Percentiles rank a stretch among this genome's conserved stretches.
Conservation (phyloP, 2,797 vertebrate genomes). For the Acropternis orthonyx region DNA sequence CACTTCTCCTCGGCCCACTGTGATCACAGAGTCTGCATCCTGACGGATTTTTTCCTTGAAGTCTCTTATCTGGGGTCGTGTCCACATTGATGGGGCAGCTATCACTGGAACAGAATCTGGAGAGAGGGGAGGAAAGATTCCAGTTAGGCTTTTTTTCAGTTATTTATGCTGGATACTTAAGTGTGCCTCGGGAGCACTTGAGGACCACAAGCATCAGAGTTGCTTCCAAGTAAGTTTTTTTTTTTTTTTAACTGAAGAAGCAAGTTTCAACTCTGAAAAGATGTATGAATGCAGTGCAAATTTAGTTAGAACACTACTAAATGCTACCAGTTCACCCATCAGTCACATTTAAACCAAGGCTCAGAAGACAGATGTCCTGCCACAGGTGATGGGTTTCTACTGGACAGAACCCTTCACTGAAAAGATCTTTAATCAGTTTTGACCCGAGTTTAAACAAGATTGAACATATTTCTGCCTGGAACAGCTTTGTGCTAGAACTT, state of each 20-base stretch:
- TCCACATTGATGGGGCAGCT: slow-evolving; percentile 99
- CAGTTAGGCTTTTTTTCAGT: neutral
- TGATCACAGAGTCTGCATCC: slow-evolving; percentile 97
- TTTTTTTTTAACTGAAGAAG: neutral
- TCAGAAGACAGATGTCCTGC: neutral
- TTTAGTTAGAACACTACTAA: neutral
- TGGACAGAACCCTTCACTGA: neutral
- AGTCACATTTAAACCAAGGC: neutral
- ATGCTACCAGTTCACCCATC: neutral
- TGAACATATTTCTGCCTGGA: neutral
- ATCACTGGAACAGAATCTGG: slow-evolving; percentile 90
- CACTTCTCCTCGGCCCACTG: slow-evolving; percentile 96
- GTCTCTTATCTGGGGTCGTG: slow-evolving; percentile 96
- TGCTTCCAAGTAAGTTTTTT: neutral
- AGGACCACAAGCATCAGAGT: neutral
- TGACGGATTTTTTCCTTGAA: slow-evolving; percentile 99
- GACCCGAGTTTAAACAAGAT: neutral
- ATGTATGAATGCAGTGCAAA: neutral
- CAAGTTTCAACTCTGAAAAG: neutral
- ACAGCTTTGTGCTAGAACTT: neutral
- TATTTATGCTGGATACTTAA: neutral
- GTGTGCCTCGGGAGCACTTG: neutral
- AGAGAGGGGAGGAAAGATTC: neutral
- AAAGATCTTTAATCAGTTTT: neutral
- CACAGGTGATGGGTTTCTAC: neutral